Base-by-base conservation (phyloP, 2,113 vertebrate genomes). In the Anguilla rostrata region DNA sequence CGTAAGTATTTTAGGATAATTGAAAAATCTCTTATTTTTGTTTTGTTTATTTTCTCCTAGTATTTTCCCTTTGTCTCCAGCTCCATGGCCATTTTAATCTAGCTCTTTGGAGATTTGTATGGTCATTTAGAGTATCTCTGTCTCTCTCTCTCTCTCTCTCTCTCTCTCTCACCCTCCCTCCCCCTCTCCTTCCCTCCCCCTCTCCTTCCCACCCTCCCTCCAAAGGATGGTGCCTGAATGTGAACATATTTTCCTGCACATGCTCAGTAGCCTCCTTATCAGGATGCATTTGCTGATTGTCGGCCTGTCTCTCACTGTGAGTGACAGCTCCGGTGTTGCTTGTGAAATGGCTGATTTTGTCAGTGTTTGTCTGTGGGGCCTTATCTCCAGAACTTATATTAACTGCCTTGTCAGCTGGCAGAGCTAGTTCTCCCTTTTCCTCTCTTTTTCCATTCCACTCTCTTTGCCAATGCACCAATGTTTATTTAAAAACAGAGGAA, bases 381-480 rank as follows among this genome's bases (percentile, higher is more conserved):
- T 95, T 96, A 96, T 96, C 95, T 94, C 92, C 94, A 92, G 92
- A 91, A 93, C 94, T 95, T 95, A 95, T 95, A 95, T 96, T 95
- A 96, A 95, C 94, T 95, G 93, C 93, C 93, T 93, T 95, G 93
- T 95, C 94, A 95, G 93, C 94, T 90, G 93, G 93, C 92, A 94
- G 90, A 93, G 93, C 94, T 93, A 94, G 93, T 93, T 92, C 91
- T 5, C 71, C 71, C 92, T 93, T 94, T 95, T 93, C 92, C 94
- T 96, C 94, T 95, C 92, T 87, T 57, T 87, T 83, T 43, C 66
- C 46, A 71, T 81, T 39, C 89, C 43, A 83, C 89, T 40, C 78
- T 29, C 46, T 56, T 71, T n/a, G 34, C 46, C 79, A 71, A n/a
- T 75, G 26, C 9, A 75, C 4, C 26, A 11, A 53, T 14, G 11